Base-by-base conservation (phyloP, 2,888 invertebrate species). In the Allophyes oxyacanthae region DNA sequence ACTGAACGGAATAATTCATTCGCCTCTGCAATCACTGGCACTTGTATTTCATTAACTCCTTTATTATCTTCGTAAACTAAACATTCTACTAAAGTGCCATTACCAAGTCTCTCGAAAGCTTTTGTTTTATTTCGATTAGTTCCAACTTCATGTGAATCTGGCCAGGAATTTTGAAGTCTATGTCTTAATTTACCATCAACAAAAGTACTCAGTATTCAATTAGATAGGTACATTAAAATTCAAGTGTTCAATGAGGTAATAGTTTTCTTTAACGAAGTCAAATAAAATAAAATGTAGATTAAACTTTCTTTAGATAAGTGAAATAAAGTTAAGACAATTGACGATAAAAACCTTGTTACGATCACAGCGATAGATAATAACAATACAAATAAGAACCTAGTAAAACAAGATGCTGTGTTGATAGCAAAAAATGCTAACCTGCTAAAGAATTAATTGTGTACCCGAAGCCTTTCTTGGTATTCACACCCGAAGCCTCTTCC, bases 381-480 rank as follows among this genome's bases (percentile, higher is more conserved):
- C 48, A 54, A 38, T 14, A 33, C 15, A 30, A 6, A 5, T 20
- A 20, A 32, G 14, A 61, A 33, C 30, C 14, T 36, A 40, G 37
- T 42, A 45, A 41, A 45, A 37, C 15, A 6, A 45, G 45, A 45
- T 40, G 28, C 8, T 34, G 46, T 32, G 32, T 41, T 6, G 10
- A 13, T 20, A 38, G 46, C 66, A 51, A 65, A 58, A 62, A 67
- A 58, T 56, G 45, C 46, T 42, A 56, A 73, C 64, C 59, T 66
- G 67, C 66, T 70, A 62, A 70, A 64, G 63, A 64, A 65, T 66
- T 69, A 69, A 69, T 59, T 69, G 61, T 70, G 60, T 65, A 69
- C 65, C 67, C 65, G 54, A 9, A 56, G 50, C 64, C 49, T 66
- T 78, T 77, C 80, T 56, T 50, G 43, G 79, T 70, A 75, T 78